These are phyloP conservation scores for Antheraea yamamai DNA, from an alignment of 2,888 invertebrate genomes.

Conservation along the genomic window DNA sequence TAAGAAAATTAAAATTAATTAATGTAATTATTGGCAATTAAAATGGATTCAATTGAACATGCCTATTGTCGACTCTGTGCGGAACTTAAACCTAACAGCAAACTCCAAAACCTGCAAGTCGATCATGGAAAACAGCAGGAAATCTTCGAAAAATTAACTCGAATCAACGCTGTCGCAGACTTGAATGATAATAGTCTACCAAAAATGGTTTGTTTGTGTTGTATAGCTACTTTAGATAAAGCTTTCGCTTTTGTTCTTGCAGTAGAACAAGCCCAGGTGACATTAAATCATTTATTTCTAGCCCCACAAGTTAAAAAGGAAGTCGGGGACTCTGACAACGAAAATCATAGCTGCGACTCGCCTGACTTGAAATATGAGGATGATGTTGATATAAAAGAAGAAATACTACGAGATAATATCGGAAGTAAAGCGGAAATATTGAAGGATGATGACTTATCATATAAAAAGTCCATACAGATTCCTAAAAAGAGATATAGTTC, in stretches of 20 bases:
- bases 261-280: slow-evolving; percentile 55
- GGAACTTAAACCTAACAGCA: slow-evolving; percentile 44
- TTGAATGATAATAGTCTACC: slow-evolving; percentile 47
- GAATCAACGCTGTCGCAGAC: slow-evolving; percentile 49
- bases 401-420: background rate
- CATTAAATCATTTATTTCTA: slow-evolving; percentile 40
- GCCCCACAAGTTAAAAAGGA: slow-evolving; percentile 48
- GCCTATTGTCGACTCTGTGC: slow-evolving; percentile 58
- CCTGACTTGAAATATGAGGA: slow-evolving; percentile 27
- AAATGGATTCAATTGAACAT: slow-evolving; percentile 39
- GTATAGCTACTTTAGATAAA: slow-evolving; percentile 49
- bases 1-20: background rate
- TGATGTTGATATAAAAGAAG: slow-evolving; percentile 27
- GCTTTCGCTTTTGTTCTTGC: slow-evolving; percentile 53
- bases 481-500: slow-evolving; percentile 20
- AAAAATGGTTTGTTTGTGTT: slow-evolving; percentile 56
- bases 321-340: slow-evolving; percentile 29
- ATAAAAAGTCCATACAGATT: background rate
- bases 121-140: slow-evolving; percentile 42
- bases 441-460: background rate
- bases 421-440: background rate
- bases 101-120: slow-evolving; percentile 46
- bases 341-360: slow-evolving; percentile 25
- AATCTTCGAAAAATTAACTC: slow-evolving; percentile 46
- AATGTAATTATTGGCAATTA: slow-evolving; percentile 2